phyloP scores from a whole-genome alignment of 2,797 vertebrate species.

The Xyrichtys novacula region DNA sequence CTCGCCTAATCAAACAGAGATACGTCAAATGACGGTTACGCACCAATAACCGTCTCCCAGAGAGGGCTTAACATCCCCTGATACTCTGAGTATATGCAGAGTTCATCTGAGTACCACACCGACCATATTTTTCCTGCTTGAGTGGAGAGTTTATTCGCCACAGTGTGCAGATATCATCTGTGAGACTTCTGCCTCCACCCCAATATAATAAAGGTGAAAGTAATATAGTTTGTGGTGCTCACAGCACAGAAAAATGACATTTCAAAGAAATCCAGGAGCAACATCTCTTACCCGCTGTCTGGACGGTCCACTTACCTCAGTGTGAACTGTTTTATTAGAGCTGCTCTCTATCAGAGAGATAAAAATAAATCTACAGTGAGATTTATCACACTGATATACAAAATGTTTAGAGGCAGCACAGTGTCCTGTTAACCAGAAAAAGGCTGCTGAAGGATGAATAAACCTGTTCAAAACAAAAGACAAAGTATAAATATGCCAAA shows the following conservation, averaged over 20 bases:
- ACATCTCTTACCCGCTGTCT: not conserved
- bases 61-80: not conserved
- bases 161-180: not conserved
- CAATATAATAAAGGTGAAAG: not conserved
- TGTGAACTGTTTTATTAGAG: not conserved
- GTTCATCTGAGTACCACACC: not conserved
- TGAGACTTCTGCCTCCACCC: conserved; percentile 1
- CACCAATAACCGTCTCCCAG: conserved; percentile 13
- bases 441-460: not conserved
- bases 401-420: too few relatives aligned
- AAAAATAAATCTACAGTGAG: not conserved
- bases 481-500: too few relatives aligned
- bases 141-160: not conserved
- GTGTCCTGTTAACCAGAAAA: too few relatives aligned
- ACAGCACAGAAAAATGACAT: not conserved
- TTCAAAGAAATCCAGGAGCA: conserved; percentile 6
- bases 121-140: not conserved
- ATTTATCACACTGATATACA: not conserved
- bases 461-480: too few relatives aligned
- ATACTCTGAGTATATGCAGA: not conserved
- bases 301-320: not conserved
- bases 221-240: conserved; percentile 1
- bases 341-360: not conserved
- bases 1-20: conserved; percentile 16
- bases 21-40: conserved; percentile 7